Conservation (phyloP, 2,888 invertebrate genomes). For the Diabrotica balteata region DNA sequence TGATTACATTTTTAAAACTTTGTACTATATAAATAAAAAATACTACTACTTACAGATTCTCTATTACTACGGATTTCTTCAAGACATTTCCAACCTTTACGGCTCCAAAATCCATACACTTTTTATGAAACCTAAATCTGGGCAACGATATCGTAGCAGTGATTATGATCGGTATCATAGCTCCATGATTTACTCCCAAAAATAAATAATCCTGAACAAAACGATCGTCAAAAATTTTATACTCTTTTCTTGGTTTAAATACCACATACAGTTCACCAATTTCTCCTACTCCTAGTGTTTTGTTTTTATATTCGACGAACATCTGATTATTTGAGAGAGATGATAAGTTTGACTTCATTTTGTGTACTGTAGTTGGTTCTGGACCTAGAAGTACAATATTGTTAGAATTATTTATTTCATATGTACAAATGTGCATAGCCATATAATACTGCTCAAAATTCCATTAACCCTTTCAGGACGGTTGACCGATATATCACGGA, state of each 20-base stretch:
- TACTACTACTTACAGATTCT: constrained; percentile 64
- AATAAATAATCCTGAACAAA: constrained; percentile 41
- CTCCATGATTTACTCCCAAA: constrained; percentile 64
- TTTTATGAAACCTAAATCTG: constrained; percentile 60
- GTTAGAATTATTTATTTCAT: too few species aligned
- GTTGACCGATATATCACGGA: too few species aligned
- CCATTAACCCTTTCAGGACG: too few species aligned
- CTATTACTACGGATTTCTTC: constrained; percentile 63
- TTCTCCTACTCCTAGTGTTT: constrained; percentile 63
- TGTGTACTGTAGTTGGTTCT: constrained; percentile 61
- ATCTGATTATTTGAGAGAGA: constrained; percentile 51
- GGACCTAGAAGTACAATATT: constrained; percentile 61
- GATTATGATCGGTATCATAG: constrained; percentile 66
- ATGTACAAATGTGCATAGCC: too few species aligned
- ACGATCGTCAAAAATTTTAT: constrained; percentile 62
- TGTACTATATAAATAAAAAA: too few species aligned
- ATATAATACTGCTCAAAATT: too few species aligned
- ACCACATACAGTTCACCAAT: constrained; percentile 62
- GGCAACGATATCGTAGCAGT: constrained; percentile 68
- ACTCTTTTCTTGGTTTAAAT: constrained; percentile 64
- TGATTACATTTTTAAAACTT: too few species aligned
- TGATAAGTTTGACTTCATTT: constrained; percentile 34
- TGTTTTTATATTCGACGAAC: constrained; percentile 52
- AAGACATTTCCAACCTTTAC: constrained; percentile 69
- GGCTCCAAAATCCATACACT: constrained; percentile 64